Base-by-base conservation (phyloP, 2,888 invertebrate species). In the Cremastobaeus sp. region DNA sequence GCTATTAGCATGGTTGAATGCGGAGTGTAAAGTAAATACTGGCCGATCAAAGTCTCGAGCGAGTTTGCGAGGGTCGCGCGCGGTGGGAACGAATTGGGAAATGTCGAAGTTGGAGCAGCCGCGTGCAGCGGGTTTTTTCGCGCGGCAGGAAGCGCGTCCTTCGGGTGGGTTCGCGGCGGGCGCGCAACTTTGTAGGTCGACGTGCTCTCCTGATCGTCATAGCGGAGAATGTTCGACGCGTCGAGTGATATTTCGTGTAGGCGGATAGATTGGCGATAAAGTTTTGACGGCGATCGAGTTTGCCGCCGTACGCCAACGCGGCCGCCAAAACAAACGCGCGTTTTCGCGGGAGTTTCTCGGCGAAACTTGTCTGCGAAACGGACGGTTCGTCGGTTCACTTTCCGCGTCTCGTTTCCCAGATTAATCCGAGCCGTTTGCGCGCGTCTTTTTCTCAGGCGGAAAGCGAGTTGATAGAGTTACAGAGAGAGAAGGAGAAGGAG, bases 181-280 rank as follows among this genome's bases (percentile, higher is more conserved):
- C 25, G n/a, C n/a, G n/a, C n/a, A n/a, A n/a, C 59, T 72, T 72
- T 65, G 54, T 65, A 59, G 64, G 64, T 59, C 57, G 64, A 43
- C 52, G 45, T 62, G 71, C 70, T 71, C 59, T 72, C 72, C 65
- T 64, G 65, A 60, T 59, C 37, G 35, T 30, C 35, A 14, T 35
- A n/a, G 45, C 39, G 30, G 50, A 45, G 35, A 65, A 45, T 37
- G 45, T 52, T 59, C 65, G 35, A 20, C 25, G 39, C 39, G 20
- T 12, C 21, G 28, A 47, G 8, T 47, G 54, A 69, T 54, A 35
- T 37, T 55, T 59, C 45, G 69, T 60, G 69, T 60, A 47, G 60
- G 60, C 45, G 69, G 52, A 37, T 32, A 12, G 20, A 12, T 28
- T 21, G 52, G 6, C 18, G 50, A 41, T 50, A 50, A 52, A 66